phyloP scores from a whole-genome alignment of 2,113 vertebrate genomes.

The Mobula hypostoma region DNA sequence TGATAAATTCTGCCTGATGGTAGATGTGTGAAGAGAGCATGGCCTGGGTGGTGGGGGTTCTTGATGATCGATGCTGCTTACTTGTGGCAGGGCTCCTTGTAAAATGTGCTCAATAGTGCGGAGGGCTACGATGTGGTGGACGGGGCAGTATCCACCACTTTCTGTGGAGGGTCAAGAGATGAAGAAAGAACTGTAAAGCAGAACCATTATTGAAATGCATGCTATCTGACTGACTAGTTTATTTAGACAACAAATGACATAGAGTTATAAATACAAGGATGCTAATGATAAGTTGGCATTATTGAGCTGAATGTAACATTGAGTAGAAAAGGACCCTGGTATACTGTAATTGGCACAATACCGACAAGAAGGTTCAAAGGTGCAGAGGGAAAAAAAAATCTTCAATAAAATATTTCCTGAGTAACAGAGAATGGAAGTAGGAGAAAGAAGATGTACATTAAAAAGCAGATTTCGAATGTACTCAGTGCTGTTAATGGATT shows the following conservation, averaged over 20 bases:
- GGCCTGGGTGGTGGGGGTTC: too few species aligned
- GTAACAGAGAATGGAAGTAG: background rate
- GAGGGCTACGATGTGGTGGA: too few species aligned
- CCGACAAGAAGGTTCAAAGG: background rate
- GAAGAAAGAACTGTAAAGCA: background rate
- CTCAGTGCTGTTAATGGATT: background rate
- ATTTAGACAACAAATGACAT: background rate
- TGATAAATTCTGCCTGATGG: too few species aligned
- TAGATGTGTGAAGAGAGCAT: too few species aligned
- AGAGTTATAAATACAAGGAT: background rate
- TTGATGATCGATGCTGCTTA: too few species aligned
- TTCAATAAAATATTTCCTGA: background rate
- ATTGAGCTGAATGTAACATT: background rate
- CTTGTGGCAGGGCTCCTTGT: too few species aligned
- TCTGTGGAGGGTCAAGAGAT: background rate
- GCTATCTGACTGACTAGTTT: background rate
- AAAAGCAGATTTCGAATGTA: background rate
- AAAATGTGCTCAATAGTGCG: too few species aligned
- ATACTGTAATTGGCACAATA: background rate
- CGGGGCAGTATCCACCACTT: too few species aligned
- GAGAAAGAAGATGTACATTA: background rate
- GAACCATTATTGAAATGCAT: background rate
- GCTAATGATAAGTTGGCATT: background rate
- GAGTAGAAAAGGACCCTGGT: background rate
- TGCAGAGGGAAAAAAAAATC: background rate